Evolutionary conservation across 92 coral and sea anemone genomes (phyloP).

Genomic region (Virgularia gustaviana): DNA sequence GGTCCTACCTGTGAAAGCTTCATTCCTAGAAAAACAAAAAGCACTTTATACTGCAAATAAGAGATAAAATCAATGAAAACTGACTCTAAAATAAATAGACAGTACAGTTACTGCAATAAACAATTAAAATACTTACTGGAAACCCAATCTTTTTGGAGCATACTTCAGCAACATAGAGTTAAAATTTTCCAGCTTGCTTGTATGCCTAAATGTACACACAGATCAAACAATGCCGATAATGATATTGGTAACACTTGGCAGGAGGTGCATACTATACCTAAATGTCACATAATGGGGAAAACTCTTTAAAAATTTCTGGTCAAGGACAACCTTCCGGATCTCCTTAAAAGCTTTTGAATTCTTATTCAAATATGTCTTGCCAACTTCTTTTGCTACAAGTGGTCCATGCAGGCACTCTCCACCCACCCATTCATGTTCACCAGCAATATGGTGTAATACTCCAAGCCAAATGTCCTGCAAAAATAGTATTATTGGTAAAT

Average conservation of each 20-base stretch:
- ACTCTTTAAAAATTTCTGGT: conserved; percentile 47
- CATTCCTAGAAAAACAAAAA: neutral
- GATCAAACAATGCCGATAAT: too few relatives aligned
- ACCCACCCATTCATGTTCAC: conserved; percentile 66
- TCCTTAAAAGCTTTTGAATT: conserved; percentile 53
- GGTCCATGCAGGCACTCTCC: conserved; percentile 64
- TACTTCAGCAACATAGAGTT: conserved; percentile 44
- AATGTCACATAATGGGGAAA: conserved; percentile 42
- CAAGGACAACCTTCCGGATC: conserved; percentile 49
- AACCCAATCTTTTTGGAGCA: conserved; percentile 39
- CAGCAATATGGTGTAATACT: conserved; percentile 55
- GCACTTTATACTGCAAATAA: too few relatives aligned
- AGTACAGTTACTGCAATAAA: too few relatives aligned
- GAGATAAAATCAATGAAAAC: too few relatives aligned
- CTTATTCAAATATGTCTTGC: conserved; percentile 40
- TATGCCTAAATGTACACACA: conserved; percentile 16
- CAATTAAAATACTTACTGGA: conserved; percentile 31
- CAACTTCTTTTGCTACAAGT: conserved; percentile 48
- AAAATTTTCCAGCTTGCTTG: conserved; percentile 36
- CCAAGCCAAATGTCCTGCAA: conserved; percentile 53
- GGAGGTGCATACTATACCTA: conserved; percentile 47
- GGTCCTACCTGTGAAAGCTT: neutral
- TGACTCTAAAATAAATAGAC: too few relatives aligned
- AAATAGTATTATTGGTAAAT: neutral
- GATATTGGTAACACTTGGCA: neutral